Evolutionary conservation across 2,888 invertebrate species (phyloP).

Genomic region (Drosophila villosipedis): DNA sequence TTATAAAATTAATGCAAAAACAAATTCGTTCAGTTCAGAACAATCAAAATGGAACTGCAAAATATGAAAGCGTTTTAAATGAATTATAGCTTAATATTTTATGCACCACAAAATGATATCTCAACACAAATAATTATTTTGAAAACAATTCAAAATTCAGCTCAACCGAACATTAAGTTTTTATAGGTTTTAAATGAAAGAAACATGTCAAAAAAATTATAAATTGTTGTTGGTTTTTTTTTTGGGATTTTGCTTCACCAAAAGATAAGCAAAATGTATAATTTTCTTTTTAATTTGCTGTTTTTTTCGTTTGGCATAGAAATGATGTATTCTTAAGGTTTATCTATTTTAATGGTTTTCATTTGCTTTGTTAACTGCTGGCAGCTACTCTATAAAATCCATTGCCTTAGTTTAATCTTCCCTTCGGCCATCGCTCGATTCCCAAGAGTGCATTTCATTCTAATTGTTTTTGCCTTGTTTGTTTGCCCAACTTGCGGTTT

Average conservation of each 20-base stretch:
- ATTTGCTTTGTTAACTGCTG: conserved; percentile 25
- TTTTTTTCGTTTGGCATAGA: background rate
- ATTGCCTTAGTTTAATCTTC: conserved; percentile 31
- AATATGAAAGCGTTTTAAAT: background rate
- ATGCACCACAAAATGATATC: background rate
- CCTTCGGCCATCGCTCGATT: conserved; percentile 38
- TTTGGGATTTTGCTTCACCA: background rate
- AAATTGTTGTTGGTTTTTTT: background rate
- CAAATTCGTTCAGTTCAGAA: background rate
- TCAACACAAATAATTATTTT: background rate
- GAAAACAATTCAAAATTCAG: background rate
- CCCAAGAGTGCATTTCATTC: conserved; percentile 81
- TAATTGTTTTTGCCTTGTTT: conserved; percentile 83
- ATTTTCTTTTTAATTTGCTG: conserved; percentile 11
- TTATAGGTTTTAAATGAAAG: background rate
- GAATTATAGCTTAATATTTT: background rate
- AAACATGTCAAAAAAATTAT: background rate
- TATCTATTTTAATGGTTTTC: conserved; percentile 42
- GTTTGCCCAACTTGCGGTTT: conserved; percentile 48
- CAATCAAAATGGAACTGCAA: background rate
- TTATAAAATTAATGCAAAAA: background rate
- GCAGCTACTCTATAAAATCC: conserved; percentile 1
- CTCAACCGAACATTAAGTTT: background rate
- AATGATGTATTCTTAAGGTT: conserved; percentile 36
- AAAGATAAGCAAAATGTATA: background rate